Percentiles rank a stretch among this genome's conserved stretches.
Evolutionary conservation across 2,797 vertebrate species (phyloP).

Genomic region (Anabacerthia variegaticeps): DNA sequence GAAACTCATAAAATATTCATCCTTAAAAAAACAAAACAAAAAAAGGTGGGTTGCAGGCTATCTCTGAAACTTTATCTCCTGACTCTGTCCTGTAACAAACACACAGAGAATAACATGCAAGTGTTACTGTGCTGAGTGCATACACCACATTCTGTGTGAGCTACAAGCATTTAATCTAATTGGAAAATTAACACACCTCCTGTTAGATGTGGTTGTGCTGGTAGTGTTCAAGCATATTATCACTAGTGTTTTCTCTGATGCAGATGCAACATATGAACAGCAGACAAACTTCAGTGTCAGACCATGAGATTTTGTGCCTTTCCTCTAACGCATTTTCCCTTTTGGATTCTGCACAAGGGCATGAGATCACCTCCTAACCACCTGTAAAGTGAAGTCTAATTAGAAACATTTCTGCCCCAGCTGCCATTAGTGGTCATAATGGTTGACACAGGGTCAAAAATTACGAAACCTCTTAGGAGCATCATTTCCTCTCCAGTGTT

Average conservation of each 20-base stretch:
- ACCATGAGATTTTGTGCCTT: not conserved
- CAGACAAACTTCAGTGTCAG: not conserved
- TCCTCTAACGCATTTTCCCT: not conserved
- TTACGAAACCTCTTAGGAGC: constrained; percentile 74
- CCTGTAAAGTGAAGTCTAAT: constrained; percentile 43
- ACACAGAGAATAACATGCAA: not conserved
- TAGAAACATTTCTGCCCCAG: constrained; percentile 53
- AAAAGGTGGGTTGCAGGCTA: not conserved
- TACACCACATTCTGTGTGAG: fast-evolving
- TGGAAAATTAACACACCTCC: not conserved
- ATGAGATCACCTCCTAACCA: not conserved
- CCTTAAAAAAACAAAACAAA: not conserved
- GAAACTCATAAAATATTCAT: constrained; percentile 11
- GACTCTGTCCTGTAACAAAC: not conserved
- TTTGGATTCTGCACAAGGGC: not conserved
- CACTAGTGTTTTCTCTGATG: not conserved
- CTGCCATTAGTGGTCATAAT: constrained; percentile 61
- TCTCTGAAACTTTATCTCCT: not conserved
- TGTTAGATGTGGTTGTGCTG: not conserved
- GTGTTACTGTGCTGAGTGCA: not conserved
- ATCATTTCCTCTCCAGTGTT: constrained; percentile 70
- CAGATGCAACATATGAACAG: fast-evolving
- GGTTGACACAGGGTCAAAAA: constrained; percentile 76
- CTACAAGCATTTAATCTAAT: not conserved
- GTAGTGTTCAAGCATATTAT: not conserved